phyloP scores from a whole-genome alignment of 1,140 invertebrate species.

The Zaprionus lachaisei region DNA sequence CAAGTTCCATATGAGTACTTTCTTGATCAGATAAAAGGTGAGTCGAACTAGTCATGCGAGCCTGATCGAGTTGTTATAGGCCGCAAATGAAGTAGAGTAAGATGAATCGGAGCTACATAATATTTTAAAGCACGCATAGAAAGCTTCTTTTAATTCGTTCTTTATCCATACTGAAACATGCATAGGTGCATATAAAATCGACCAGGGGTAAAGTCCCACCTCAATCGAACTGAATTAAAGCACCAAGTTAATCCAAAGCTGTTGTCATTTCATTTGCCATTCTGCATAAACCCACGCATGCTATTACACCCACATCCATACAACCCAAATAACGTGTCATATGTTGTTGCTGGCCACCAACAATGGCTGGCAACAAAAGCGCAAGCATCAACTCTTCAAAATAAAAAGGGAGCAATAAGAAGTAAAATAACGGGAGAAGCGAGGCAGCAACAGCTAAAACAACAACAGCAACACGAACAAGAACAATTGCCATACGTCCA shows the following conservation, averaged over 20 bases:
- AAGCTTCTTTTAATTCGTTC: no score
- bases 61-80: no score
- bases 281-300: background rate
- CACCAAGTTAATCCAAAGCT: constrained; percentile 33
- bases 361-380: constrained; percentile 72
- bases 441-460: background rate
- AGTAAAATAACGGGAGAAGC: constrained; percentile 9
- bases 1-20: no score
- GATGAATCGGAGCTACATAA: no score
- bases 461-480: constrained; percentile 36
- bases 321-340: constrained; percentile 54
- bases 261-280: constrained; percentile 42
- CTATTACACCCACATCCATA: background rate
- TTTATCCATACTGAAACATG: no score
- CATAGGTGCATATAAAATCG: no score
- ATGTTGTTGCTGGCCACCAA: constrained; percentile 58
- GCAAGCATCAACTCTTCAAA: constrained; percentile 75
- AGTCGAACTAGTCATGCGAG: no score
- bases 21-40: no score
- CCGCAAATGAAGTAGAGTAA: no score
- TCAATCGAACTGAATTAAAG: constrained; percentile 34
- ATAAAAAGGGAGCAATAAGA: constrained; percentile 56
- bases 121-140: no score
- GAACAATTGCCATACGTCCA: constrained; percentile 41
- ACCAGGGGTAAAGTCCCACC: background rate